A percentile compares a stretch with the other conserved stretches of the same genome.
Evolutionary conservation across 2,113 vertebrate genomes (phyloP).

Genomic region (Callaeas wilsoni): DNA sequence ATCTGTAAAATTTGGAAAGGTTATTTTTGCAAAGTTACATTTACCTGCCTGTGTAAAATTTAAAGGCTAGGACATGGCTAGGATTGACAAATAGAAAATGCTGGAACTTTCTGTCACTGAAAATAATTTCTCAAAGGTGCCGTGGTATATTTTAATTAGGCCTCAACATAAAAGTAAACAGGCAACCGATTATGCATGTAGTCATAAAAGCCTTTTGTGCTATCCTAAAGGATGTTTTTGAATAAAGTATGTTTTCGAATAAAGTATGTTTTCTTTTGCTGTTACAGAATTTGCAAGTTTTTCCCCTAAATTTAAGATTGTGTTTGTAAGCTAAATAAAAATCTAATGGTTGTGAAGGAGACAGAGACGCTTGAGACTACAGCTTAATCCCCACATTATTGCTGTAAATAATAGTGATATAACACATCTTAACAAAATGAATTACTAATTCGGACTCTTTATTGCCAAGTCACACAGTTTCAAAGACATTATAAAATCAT

Average conservation of each 20-base stretch:
- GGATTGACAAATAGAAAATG: neutral
- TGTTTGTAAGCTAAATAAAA: neutral
- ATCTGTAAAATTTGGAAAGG: neutral
- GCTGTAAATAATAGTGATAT: neutral
- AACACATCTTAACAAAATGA: neutral
- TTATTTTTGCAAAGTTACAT: neutral
- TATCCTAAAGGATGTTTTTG: neutral
- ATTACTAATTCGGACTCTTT: neutral
- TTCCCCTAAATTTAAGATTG: neutral
- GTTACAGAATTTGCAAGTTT: neutral
- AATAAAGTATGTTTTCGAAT: neutral
- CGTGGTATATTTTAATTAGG: neutral
- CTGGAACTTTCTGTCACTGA: neutral
- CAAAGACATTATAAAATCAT: neutral
- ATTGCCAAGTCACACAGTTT: neutral
- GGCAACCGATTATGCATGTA: neutral
- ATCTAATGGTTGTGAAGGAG: neutral
- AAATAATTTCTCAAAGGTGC: neutral
- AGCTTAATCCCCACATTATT: neutral
- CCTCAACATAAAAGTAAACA: neutral
- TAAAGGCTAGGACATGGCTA: neutral
- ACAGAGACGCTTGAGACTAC: neutral
- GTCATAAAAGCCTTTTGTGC: neutral
- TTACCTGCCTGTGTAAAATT: neutral
- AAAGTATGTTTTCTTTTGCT: neutral